Conservation (phyloP, 2,888 invertebrate species). For the Alsophila aescularia region DNA sequence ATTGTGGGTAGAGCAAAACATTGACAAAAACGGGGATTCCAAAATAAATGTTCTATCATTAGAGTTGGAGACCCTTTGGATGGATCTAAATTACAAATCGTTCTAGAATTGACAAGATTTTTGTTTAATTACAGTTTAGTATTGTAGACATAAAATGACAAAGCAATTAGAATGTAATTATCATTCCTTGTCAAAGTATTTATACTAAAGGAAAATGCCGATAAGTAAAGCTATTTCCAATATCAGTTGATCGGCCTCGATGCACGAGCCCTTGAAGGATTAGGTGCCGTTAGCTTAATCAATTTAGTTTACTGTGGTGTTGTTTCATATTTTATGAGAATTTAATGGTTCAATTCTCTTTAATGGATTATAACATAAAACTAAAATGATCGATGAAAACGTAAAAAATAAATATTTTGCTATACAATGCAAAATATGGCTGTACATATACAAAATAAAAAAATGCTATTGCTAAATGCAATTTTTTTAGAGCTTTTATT, state of each 20-base stretch:
- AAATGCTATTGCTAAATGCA: too few relatives aligned
- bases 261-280: background rate
- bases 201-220: background rate
- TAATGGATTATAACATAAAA: constrained; percentile 7
- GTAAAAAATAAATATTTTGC: too few relatives aligned
- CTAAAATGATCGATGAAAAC: background rate
- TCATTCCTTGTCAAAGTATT: background rate
- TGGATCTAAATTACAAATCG: too few relatives aligned
- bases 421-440: too few relatives aligned
- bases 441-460: too few relatives aligned
- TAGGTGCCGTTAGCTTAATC: constrained; percentile 10
- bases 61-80: too few relatives aligned
- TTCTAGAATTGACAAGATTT: too few relatives aligned
- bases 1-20: too few relatives aligned
- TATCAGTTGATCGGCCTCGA: constrained; percentile 4
- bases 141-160: background rate
- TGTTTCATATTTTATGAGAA: constrained; percentile 14
- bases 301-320: constrained; percentile 1
- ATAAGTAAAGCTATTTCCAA: constrained; percentile 6
- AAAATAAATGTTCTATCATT: too few relatives aligned
- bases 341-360: constrained; percentile 16
- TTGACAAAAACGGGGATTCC: too few relatives aligned
- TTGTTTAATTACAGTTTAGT: too few relatives aligned
- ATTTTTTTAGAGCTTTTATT: too few relatives aligned
- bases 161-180: background rate